Evolutionary conservation across 2,113 vertebrate genomes (phyloP), one percentile per base, ranked within the genome.

Genomic region (Paraplagusia blochii): DNA sequence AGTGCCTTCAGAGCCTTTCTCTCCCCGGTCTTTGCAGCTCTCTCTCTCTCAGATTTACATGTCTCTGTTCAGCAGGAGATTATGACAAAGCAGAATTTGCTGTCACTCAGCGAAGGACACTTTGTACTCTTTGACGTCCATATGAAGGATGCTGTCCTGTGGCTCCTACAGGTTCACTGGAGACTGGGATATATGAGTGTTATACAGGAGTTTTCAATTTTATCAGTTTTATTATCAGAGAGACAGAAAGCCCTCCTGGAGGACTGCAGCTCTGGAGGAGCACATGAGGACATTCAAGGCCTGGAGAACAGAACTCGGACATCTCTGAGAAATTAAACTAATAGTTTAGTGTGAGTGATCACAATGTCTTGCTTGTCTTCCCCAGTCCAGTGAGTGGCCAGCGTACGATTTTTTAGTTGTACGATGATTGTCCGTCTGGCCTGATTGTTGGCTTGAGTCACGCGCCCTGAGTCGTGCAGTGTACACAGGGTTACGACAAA

Each of bases 201-300:
- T 39, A 16, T 36, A 33, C 34, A 46, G 44, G 16, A 58, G 53
- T 52, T 33, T 67, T 29, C 11, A n/a, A 13, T 43, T 44, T 44
- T 29, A 35, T 38, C 40, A 40, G 35, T 55, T 66, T 49, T 39
- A 40, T 44, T 15, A n/a, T 46, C 52, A 61, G 54, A 38, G 29
- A 18, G 34, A n/a, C n/a, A 33, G 19, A 38, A 57, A 68, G 43
- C 46, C 13, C 15, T 29, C 14, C 15, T 51, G 14, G 39, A 16
- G 39, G 40, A n/a, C 12, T 16, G 4, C 17, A 15, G 7, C 8
- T 1, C 54, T n/a, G 13, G 38, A 5, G 38, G 38, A 13, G 11
- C 38, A 40, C 10, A 40, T 9, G 38, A 40, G 38, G 38, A 34
- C 14, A n/a, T n/a, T 15, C 34, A 13, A 43, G n/a, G 7, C 9